Conservation (phyloP, 37 sponge, comb jelly and placozoan species). For the Corticium candelabrum region DNA sequence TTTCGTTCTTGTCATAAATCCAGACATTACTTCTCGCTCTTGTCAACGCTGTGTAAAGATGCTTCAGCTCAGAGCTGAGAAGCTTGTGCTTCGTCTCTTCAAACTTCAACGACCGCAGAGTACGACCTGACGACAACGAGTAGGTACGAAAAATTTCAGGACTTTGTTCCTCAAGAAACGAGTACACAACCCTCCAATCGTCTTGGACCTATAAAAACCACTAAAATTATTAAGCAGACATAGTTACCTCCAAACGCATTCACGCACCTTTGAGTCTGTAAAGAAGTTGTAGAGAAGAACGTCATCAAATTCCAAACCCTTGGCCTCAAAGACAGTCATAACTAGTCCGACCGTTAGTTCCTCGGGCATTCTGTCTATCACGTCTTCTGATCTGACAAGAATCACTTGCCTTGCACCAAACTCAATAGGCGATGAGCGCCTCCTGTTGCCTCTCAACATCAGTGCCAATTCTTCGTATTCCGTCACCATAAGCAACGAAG, state of each 20-base stretch:
- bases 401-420: slow-evolving; percentile 80
- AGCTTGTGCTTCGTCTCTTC: slow-evolving; percentile 40
- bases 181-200: slow-evolving; percentile 57
- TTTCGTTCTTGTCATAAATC: slow-evolving; percentile 48
- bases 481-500: background rate
- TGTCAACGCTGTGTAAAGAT: slow-evolving; percentile 73
- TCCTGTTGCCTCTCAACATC: slow-evolving; percentile 53
- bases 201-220: slow-evolving; percentile 9
- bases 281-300: slow-evolving; percentile 82
- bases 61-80: slow-evolving; percentile 60
- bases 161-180: background rate
- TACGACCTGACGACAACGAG: background rate
- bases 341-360: slow-evolving; percentile 42
- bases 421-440: slow-evolving; percentile 50
- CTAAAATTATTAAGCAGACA: background rate
- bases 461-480: slow-evolving; percentile 47
- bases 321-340: slow-evolving; percentile 70
- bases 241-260: background rate
- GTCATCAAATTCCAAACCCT: slow-evolving; percentile 81
- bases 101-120: slow-evolving; percentile 32
- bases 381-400: slow-evolving; percentile 58
- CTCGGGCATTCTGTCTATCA: slow-evolving; percentile 37
- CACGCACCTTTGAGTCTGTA: slow-evolving; percentile 58
- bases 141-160: background rate
- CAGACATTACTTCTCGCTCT: slow-evolving; percentile 59